Base-by-base conservation (phyloP, 2,888 invertebrate genomes). In the Parnassius glacialis region DNA sequence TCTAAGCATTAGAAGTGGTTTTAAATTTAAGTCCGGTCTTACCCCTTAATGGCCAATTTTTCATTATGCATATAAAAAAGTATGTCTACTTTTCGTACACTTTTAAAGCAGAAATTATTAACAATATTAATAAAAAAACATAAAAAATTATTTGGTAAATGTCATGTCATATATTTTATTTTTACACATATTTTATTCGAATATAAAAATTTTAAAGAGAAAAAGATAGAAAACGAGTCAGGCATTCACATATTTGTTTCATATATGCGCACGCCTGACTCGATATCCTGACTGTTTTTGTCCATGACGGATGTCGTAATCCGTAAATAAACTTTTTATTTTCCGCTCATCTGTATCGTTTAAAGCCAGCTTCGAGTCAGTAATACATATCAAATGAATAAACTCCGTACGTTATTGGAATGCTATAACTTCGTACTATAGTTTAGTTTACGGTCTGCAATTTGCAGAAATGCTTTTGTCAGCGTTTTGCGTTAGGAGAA, bases 361-460 rank as follows among this genome's bases (percentile, higher is more conserved):
- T 52, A 52, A 13, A 48, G 16, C 50, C 34, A 50, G 44, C 20
- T 13, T 48, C 48, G 48, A 13, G 48, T 60, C 54, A 43, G 52
- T 20, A 42, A 45, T 53, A 42, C 59, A 52, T 57, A 57, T 43
- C 53, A 45, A 62, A 58, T 54, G 62, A 62, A 62, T 62, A 62
- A 62, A 58, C 58, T 58, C 44, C 45, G 54, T 58, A 55, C 62
- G 45, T 42, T 63, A 59, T 63, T 63, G 59, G 63, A 63, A 63
- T 59, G 56, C 63, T 52, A 55, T 59, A 52, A 56, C 52, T 56
- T 59, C 13, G 52, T 55, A 45, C 63, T 52, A 52, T 59, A 62
- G 50, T 63, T 58, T 55, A 63, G 59, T 63, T 63, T 59, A 63
- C 63, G 59, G 59, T 59, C 56, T 52, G 59, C 59, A 56, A 63